phyloP scores from a whole-genome alignment of 2,797 vertebrate genomes.

The Mormyrus proboscirostris region DNA sequence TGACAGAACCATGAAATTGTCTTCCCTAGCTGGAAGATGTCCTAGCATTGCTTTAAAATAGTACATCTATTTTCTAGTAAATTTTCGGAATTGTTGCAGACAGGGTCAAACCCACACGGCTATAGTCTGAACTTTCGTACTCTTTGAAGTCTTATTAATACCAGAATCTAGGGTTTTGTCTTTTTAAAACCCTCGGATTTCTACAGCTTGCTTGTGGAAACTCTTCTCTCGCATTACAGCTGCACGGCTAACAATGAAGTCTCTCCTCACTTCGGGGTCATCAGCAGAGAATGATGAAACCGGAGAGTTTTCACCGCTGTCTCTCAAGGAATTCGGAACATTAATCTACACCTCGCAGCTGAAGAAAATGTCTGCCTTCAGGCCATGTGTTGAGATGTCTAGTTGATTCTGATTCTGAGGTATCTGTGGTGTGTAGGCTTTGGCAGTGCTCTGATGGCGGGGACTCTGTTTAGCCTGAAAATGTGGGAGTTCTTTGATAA shows the following conservation, averaged over 20 bases:
- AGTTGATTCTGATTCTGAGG: not conserved
- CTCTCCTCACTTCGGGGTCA: not conserved
- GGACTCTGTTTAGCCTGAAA: not conserved
- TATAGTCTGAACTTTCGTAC: not conserved
- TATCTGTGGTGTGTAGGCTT: not conserved
- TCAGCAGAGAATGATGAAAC: not conserved
- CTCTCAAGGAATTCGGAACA: not conserved
- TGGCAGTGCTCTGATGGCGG: not conserved
- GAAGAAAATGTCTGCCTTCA: not conserved
- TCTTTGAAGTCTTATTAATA: conserved; percentile 6
- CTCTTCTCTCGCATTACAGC: not conserved
- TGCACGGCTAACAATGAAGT: not conserved
- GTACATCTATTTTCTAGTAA: conserved; percentile 1
- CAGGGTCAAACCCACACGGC: not conserved
- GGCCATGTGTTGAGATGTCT: not conserved
- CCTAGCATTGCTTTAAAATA: conserved; percentile 5
- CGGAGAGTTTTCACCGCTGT: not conserved
- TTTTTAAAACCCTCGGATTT: not conserved
- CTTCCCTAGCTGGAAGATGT: not conserved
- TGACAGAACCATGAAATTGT: not conserved
- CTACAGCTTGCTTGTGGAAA: not conserved
- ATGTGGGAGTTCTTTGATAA: conserved; percentile 7
- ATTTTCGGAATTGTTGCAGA: not conserved
- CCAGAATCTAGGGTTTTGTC: not conserved
- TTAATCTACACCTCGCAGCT: not conserved